These are phyloP conservation scores for Galago senegalensis DNA, from an alignment of 2,797 vertebrate genomes.

Conservation along the genomic window DNA sequence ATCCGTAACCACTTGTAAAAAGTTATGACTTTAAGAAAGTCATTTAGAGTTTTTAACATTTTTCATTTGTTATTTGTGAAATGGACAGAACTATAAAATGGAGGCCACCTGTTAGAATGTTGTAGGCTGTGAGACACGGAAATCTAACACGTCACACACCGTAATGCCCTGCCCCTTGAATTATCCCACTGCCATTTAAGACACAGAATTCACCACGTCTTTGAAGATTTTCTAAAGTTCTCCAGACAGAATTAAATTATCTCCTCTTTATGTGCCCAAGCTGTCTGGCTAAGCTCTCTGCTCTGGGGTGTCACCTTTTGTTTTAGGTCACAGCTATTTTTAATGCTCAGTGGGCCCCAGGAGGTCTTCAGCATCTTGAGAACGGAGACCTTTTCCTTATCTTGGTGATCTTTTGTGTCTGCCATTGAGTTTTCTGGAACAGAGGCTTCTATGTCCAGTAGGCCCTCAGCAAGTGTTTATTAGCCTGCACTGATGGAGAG, in stretches of 20 bases:
- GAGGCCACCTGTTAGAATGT: background rate
- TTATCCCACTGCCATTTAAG: background rate
- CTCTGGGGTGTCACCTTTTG: background rate
- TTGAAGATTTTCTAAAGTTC: background rate
- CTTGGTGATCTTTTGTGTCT: background rate
- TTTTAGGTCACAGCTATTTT: background rate
- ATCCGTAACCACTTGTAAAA: background rate
- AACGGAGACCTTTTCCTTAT: background rate
- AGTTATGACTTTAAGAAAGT: conserved; percentile 40
- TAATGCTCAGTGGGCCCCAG: background rate
- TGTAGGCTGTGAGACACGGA: background rate
- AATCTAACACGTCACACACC: background rate
- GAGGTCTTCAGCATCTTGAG: background rate
- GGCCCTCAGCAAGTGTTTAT: background rate
- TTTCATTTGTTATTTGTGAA: background rate
- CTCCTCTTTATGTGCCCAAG: background rate
- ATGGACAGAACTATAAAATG: background rate
- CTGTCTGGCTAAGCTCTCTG: background rate
- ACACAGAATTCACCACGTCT: background rate
- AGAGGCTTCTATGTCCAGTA: background rate
- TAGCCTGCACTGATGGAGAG: background rate
- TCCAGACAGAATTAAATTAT: background rate
- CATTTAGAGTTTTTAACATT: background rate
- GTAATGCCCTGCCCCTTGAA: background rate
- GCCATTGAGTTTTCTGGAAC: background rate